These are phyloP conservation scores for Antennarius maculatus DNA, from an alignment of 2,797 vertebrate species.

Conservation along the genomic window DNA sequence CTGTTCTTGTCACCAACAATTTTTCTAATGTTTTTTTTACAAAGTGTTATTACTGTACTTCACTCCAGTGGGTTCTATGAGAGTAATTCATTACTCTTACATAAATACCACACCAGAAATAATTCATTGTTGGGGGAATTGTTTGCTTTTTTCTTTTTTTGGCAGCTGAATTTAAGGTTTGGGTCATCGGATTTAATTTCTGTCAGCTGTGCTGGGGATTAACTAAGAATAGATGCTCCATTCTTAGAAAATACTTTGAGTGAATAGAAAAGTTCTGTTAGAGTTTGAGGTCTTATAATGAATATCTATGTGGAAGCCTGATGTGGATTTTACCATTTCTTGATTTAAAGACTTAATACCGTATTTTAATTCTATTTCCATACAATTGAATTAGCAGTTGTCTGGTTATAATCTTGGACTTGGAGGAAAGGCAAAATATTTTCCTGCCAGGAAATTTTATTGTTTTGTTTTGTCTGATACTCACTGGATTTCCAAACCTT, in stretches of 20 bases:
- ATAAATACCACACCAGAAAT: neutral
- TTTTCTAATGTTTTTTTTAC: conserved; percentile 40
- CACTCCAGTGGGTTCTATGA: neutral
- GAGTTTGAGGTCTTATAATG: neutral
- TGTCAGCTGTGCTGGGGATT: neutral
- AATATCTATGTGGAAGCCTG: neutral
- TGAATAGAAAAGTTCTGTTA: neutral
- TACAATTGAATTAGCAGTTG: neutral
- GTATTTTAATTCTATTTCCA: neutral
- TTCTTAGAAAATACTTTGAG: neutral
- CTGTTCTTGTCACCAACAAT: conserved; percentile 17
- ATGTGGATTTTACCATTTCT: neutral
- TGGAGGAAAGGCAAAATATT: conserved; percentile 34
- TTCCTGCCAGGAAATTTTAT: conserved; percentile 55
- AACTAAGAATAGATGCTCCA: neutral
- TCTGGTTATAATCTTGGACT: neutral
- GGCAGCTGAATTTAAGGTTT: conserved; percentile 33
- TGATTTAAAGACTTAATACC: neutral
- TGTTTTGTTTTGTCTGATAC: conserved; percentile 51
- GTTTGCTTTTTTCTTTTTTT: conserved; percentile 3
- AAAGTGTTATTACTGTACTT: conserved; percentile 12
- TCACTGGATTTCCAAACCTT: conserved; percentile 14
- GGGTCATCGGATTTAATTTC: conserved; percentile 11
- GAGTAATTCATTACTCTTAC: conserved; percentile 8
- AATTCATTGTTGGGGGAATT: neutral